phyloP scores from a whole-genome alignment of 2,797 vertebrate genomes.

The Pelodytes ibericus region DNA sequence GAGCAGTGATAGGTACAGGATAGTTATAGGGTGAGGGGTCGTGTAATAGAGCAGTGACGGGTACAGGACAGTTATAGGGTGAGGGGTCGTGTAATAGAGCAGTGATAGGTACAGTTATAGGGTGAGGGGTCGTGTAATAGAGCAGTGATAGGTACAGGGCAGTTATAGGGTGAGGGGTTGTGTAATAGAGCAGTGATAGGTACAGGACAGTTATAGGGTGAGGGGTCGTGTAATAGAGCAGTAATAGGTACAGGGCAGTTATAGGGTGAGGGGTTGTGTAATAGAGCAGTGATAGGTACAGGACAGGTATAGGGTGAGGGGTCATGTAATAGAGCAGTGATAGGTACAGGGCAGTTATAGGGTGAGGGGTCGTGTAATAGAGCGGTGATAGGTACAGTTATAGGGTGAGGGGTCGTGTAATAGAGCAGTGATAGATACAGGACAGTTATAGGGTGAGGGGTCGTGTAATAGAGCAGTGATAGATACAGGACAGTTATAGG shows the following conservation, averaged over 20 bases:
- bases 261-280: not conserved
- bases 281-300: too few relatives aligned
- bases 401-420: not conserved
- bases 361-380: conserved; percentile 3
- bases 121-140: not conserved
- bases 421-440: too few relatives aligned
- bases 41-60: not conserved
- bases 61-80: too few relatives aligned
- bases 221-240: not conserved
- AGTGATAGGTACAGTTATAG: not conserved
- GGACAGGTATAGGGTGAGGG: not conserved
- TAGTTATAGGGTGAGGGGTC: conserved; percentile 11
- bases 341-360: conserved; percentile 3
- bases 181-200: too few relatives aligned
- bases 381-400: too few relatives aligned
- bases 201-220: conserved; percentile 1
- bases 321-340: conserved; percentile 5
- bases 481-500: too few relatives aligned
- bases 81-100: not conserved
- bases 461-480: too few relatives aligned
- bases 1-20: conserved; percentile 2
- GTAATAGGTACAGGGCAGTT: conserved; percentile 4
- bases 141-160: not conserved
- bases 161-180: conserved; percentile 9
- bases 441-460: too few relatives aligned